Conservation (phyloP, 2,888 invertebrate genomes). For the Diogma glabrata region DNA sequence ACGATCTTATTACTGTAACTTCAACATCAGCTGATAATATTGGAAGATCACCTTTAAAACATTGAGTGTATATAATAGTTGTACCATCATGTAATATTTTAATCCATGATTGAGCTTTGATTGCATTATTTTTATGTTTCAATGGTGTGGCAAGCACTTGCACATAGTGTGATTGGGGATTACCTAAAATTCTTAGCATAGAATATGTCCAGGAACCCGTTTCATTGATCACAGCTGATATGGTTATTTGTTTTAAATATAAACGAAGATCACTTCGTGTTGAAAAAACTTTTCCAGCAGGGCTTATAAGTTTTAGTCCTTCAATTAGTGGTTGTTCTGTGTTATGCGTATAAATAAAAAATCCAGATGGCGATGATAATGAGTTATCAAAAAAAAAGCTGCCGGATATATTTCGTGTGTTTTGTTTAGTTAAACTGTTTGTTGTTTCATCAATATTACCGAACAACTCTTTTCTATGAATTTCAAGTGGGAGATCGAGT, state of each 20-base stretch:
- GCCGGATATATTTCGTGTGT: constrained; percentile 36
- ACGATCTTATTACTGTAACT: constrained; percentile 36
- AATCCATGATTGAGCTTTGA: constrained; percentile 40
- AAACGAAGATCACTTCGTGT: constrained; percentile 39
- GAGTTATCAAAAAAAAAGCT: constrained; percentile 42
- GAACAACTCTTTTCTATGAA: constrained; percentile 21
- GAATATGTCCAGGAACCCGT: constrained; percentile 48
- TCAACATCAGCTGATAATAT: constrained; percentile 46
- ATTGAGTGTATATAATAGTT: constrained; percentile 41
- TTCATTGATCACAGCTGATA: constrained; percentile 41
- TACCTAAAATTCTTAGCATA: constrained; percentile 43
- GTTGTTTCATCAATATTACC: constrained; percentile 18
- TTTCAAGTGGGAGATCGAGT: constrained; percentile 38
- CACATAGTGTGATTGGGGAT: constrained; percentile 47
- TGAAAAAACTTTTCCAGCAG: constrained; percentile 37
- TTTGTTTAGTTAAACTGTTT: constrained; percentile 12
- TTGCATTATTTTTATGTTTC: constrained; percentile 16
- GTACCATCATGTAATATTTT: constrained; percentile 31
- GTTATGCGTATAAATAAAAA: constrained; percentile 42
- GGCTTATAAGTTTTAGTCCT: constrained; percentile 39
- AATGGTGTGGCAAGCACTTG: constrained; percentile 46
- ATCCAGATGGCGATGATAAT: constrained; percentile 40
- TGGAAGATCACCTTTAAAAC: constrained; percentile 43
- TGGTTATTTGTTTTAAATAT: constrained; percentile 39
- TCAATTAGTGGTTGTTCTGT: constrained; percentile 40